Percentiles rank a stretch among this genome's conserved stretches.
Conservation (phyloP, 1,140 invertebrate species). For the Papilio helenus region DNA sequence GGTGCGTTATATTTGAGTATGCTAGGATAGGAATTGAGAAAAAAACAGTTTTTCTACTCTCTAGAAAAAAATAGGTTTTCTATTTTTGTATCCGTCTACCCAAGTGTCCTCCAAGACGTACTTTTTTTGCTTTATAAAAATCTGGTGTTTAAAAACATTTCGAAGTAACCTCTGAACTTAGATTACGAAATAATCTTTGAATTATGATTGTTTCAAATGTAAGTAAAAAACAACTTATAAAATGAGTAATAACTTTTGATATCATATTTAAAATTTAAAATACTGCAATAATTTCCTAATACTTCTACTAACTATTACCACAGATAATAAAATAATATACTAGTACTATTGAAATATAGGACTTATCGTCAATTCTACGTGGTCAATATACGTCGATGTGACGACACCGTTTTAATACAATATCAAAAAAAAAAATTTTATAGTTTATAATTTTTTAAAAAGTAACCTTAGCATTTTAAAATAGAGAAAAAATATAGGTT, state of each 20-base stretch:
- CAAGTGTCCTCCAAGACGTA: background rate
- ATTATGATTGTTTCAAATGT: constrained; percentile 2
- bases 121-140: constrained; percentile 3
- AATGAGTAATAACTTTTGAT: background rate
- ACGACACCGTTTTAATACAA: too few species aligned
- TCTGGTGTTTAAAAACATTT: constrained; percentile 22
- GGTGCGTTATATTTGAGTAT: too few species aligned
- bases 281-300: background rate
- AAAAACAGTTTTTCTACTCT: too few species aligned
- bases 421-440: too few species aligned
- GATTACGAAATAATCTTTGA: constrained; percentile 29
- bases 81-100: background rate
- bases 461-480: too few species aligned
- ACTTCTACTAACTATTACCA: too few species aligned
- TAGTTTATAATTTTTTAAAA: too few species aligned
- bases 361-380: background rate
- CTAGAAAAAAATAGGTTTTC: background rate
- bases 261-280: background rate
- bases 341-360: too few species aligned
- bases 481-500: too few species aligned
- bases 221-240: constrained; percentile 11
- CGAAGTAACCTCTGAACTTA: constrained; percentile 18
- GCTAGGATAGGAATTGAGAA: too few species aligned
- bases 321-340: too few species aligned
- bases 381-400: too few species aligned